Conservation (phyloP, 1,140 invertebrate genomes). For the Philopotamus ludificatus region DNA sequence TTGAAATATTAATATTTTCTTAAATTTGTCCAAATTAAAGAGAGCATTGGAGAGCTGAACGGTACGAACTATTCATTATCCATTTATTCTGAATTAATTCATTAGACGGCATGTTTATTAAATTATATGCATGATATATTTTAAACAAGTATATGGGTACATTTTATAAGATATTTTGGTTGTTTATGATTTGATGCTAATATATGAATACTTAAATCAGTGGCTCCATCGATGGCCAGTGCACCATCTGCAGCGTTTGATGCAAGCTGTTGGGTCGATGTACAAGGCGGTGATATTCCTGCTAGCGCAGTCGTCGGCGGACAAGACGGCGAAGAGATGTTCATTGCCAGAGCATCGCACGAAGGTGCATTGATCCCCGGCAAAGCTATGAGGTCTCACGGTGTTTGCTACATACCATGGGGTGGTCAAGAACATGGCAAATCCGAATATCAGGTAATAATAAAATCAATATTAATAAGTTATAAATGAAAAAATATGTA, state of each 20-base stretch:
- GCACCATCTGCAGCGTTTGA: slow-evolving; percentile 41
- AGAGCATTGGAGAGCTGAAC: not conserved
- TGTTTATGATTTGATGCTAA: not conserved
- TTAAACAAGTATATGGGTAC: too few species aligned
- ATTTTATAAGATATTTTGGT: not conserved
- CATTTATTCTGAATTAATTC: not conserved
- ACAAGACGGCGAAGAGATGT: slow-evolving; percentile 70
- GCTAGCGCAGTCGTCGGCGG: slow-evolving; percentile 72
- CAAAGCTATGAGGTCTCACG: slow-evolving; percentile 71
- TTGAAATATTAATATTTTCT: not conserved
- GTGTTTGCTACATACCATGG: slow-evolving; percentile 74
- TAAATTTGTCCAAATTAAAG: not conserved
- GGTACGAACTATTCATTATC: not conserved
- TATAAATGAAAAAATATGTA: too few species aligned
- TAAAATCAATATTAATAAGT: not conserved
- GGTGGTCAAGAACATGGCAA: slow-evolving; percentile 75
- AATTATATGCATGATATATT: too few species aligned
- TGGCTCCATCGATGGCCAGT: slow-evolving; percentile 11
- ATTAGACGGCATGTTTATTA: too few species aligned
- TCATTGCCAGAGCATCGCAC: slow-evolving; percentile 69
- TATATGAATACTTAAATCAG: slow-evolving; percentile 15
- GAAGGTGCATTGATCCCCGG: slow-evolving; percentile 77
- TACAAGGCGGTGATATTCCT: slow-evolving; percentile 64
- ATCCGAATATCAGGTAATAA: slow-evolving; percentile 67
- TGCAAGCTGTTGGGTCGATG: slow-evolving; percentile 64